These are phyloP conservation scores for Struthio camelus DNA, from an alignment of 2,113 vertebrate species.

Conservation along the genomic window DNA sequence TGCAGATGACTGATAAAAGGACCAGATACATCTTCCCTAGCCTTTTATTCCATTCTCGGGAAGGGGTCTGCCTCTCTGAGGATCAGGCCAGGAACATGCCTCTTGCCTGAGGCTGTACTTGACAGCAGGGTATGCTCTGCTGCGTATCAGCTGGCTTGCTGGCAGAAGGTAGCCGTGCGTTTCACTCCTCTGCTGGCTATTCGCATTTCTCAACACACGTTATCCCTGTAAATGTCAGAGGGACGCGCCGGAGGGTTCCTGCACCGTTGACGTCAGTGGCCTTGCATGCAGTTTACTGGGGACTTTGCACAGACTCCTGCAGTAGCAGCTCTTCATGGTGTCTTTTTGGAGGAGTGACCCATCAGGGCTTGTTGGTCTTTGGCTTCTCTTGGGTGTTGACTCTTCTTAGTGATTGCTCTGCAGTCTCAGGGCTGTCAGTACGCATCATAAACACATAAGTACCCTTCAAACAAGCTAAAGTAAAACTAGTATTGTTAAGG, in stretches of 20 bases:
- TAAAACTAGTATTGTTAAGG: not conserved
- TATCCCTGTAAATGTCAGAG: not conserved
- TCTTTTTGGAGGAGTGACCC: not conserved
- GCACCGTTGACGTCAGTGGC: accelerated
- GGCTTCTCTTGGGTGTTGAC: not conserved
- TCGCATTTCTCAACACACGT: accelerated
- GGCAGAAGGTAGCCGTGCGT: not conserved
- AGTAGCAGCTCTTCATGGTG: not conserved
- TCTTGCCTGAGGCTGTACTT: not conserved
- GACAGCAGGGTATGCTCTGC: not conserved
- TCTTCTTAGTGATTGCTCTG: not conserved
- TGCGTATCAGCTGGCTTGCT: not conserved
- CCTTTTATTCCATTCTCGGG: not conserved
- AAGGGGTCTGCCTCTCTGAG: not conserved
- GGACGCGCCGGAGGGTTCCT: accelerated
- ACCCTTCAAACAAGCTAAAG: not conserved
- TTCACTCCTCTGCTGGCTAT: not conserved
- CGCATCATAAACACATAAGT: accelerated
- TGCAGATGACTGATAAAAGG: not conserved
- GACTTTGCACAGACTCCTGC: accelerated
- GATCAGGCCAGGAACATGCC: not conserved
- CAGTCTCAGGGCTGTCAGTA: not conserved
- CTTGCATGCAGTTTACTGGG: accelerated
- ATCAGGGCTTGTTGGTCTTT: not conserved
- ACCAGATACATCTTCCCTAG: not conserved